Base-by-base conservation (phyloP, 2,113 vertebrate species). In the Genyomyrus donnyi region DNA sequence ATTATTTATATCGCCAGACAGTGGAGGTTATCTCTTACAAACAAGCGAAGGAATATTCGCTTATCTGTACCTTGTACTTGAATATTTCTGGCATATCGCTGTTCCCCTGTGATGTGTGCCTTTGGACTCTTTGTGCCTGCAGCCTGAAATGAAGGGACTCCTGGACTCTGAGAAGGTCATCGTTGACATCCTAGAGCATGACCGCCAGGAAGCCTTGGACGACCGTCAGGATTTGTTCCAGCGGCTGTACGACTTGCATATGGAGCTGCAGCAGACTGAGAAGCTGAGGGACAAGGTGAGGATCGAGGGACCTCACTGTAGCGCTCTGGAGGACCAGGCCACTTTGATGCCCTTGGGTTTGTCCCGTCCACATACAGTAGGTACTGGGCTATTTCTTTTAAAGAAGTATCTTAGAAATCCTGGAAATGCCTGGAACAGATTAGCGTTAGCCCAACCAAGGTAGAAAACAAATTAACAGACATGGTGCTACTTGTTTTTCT, bases 131-230 rank as follows among this genome's bases (percentile, higher is more conserved):
- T 17, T 85, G 31, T n/a, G 6, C 35, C 49, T 24, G n/a, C 24
- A 89, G 89, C 89, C 89, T 2, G 89, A 52, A n/a, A 85, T 85
- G 39, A 52, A 85, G 89, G 89, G n/a, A 5, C 95, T 97, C 56
- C 94, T 99, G 80, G 98, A 97, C 0, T 98, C 98, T 0, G 98
- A 99, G 94, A 98, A 98, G 94, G 97, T 98, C 92, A 98, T 99
- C 92, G 93, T 99, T 93, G 98, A 99, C 93, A 99, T 99, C 92
- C 94, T 99, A 95, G 98, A 99, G 88, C 98, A 99, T 0, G 98
- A 99, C 94, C 96, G 97, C 49, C 98, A 98, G 92, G 98, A 99
- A 93, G 98, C 98, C 0, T 93, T 99, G 21, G 98, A 99, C 88
- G 98, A 99, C 93, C 96, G 98, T 1, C 98, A 99, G 88, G 97